These are phyloP conservation scores for Malaclemys terrapin DNA, from an alignment of 2,113 vertebrate species.

Conservation along the genomic window DNA sequence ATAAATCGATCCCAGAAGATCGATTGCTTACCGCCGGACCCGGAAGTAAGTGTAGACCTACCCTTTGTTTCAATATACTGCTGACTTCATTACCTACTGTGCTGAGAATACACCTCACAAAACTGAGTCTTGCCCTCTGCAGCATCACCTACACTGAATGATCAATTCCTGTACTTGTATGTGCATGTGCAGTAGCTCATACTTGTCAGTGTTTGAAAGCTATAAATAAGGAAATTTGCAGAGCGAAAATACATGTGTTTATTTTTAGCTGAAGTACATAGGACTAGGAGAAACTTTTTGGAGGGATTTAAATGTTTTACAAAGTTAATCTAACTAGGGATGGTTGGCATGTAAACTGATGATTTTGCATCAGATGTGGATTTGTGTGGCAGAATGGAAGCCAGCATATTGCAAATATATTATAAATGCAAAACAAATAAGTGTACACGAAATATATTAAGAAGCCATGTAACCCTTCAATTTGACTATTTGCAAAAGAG, in stretches of 20 bases:
- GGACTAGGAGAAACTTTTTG: neutral
- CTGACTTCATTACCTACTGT: neutral
- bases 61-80: neutral
- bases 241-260: neutral
- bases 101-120: slow-evolving; percentile 3
- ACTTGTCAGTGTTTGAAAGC: neutral
- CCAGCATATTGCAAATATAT: neutral
- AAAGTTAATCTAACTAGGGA: neutral
- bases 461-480: neutral
- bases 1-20: too few species aligned
- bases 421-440: neutral
- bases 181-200: neutral
- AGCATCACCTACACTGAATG: neutral
- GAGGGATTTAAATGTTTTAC: neutral
- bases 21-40: too few species aligned
- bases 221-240: neutral
- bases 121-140: neutral
- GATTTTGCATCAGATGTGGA: neutral
- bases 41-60: too few species aligned
- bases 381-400: neutral
- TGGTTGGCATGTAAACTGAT: neutral
- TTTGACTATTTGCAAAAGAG: neutral
- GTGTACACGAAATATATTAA: neutral
- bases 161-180: neutral
- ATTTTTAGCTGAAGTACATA: neutral